A percentile compares a stretch with the other conserved stretches of the same genome.
These are phyloP conservation scores for Hylaea fasciaria DNA, from an alignment of 2,888 invertebrate genomes.

Conservation along the genomic window DNA sequence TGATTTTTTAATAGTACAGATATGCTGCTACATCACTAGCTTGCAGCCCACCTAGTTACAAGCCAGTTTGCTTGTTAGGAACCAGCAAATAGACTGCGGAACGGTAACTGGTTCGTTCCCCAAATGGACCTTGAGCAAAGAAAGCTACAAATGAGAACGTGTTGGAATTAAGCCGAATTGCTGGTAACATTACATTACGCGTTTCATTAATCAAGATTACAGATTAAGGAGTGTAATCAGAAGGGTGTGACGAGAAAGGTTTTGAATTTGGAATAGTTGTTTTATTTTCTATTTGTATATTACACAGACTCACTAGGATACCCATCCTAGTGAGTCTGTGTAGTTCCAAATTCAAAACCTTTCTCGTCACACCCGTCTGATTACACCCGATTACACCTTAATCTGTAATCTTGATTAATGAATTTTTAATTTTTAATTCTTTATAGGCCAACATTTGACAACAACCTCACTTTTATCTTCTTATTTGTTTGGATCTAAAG, in stretches of 20 bases:
- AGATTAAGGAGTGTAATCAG: slow-evolving; percentile 5
- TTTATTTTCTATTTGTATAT: no score
- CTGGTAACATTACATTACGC: slow-evolving; percentile 3
- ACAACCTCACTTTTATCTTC: no score
- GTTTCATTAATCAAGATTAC: slow-evolving; percentile 11
- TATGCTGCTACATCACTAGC: slow-evolving; percentile 1
- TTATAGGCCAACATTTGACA: no score
- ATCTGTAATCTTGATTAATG: slow-evolving; percentile 12
- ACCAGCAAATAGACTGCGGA: slow-evolving; percentile 19
- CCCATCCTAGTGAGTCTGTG: no score
- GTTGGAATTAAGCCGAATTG: slow-evolving; percentile 10
- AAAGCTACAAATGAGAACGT: slow-evolving; percentile 15
- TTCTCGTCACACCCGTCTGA: background rate
- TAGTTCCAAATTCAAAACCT: no score
- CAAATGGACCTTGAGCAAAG: slow-evolving; percentile 20
- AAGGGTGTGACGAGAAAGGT: background rate
- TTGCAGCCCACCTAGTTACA: slow-evolving; percentile 6
- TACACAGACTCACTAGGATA: no score
- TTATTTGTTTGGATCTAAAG: no score
- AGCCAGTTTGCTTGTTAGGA: slow-evolving; percentile 25
- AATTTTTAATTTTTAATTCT: no score
- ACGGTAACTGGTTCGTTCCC: slow-evolving; percentile 23
- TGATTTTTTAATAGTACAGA: slow-evolving; percentile 4
- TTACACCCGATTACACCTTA: background rate
- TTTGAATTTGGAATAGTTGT: background rate